Percentiles rank a stretch among this genome's conserved stretches.
These are phyloP conservation scores for Pentalonia nigronervosa DNA, from an alignment of 1,140 invertebrate species.

Conservation along the genomic window DNA sequence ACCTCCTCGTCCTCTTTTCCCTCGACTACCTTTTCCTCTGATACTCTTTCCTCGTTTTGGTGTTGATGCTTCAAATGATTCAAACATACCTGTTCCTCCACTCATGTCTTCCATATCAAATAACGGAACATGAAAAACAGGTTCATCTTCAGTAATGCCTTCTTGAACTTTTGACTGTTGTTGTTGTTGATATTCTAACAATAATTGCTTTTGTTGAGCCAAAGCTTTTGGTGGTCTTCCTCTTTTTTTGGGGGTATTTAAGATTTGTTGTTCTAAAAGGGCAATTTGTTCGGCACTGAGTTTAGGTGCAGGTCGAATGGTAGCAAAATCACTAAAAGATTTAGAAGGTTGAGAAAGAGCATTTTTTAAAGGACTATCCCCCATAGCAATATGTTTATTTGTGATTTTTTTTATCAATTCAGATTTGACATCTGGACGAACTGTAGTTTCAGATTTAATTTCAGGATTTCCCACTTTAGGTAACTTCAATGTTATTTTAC, in stretches of 20 bases:
- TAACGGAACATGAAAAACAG: conserved; percentile 55
- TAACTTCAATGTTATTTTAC: conserved; percentile 59
- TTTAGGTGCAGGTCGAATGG: conserved; percentile 45
- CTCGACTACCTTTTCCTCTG: conserved; percentile 38
- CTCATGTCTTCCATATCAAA: conserved; percentile 48
- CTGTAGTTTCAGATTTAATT: conserved; percentile 58
- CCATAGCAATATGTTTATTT: conserved; percentile 43
- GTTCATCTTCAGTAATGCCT: conserved; percentile 14
- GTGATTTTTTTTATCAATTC: conserved; percentile 58
- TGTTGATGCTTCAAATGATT: conserved; percentile 54
- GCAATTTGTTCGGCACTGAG: conserved; percentile 38
- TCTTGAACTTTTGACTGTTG: conserved; percentile 17
- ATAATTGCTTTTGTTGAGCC: conserved; percentile 55
- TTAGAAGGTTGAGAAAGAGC: conserved; percentile 52
- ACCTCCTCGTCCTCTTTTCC: conserved; percentile 34
- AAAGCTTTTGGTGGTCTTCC: conserved; percentile 58
- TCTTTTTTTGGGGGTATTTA: conserved; percentile 54
- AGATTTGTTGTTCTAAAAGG: conserved; percentile 51
- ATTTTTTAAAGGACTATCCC: conserved; percentile 45
- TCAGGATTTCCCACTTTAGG: conserved; percentile 58
- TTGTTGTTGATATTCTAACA: conserved; percentile 54
- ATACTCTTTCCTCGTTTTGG: conserved; percentile 41
- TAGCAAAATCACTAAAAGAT: conserved; percentile 36
- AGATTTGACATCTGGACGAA: conserved; percentile 44
- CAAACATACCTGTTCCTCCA: background rate